Conservation (phyloP, 2,113 vertebrate species). For the Amphilophus citrinellus region DNA sequence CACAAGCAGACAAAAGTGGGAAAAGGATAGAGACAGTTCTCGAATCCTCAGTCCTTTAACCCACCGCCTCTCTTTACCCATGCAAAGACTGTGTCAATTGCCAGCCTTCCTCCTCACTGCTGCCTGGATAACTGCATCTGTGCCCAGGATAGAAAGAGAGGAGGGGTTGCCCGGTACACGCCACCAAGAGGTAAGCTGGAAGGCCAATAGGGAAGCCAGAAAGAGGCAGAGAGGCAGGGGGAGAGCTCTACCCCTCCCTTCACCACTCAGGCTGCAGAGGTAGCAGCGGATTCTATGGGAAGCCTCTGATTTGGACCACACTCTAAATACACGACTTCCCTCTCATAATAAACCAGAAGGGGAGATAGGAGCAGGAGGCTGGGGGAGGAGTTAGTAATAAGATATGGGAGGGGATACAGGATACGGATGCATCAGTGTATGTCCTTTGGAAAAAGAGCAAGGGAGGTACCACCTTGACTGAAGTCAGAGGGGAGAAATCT, state of each 20-base stretch:
- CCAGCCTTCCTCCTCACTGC: slow-evolving; percentile 45
- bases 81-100: slow-evolving; percentile 24
- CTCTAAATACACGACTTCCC: slow-evolving; percentile 34
- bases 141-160: slow-evolving; percentile 46
- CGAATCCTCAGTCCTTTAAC: slow-evolving; percentile 53
- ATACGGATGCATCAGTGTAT: slow-evolving; percentile 30
- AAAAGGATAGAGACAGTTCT: slow-evolving; percentile 2
- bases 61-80: slow-evolving; percentile 35
- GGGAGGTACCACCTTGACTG: slow-evolving; percentile 51
- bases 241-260: slow-evolving; percentile 46
- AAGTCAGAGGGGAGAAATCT: slow-evolving; percentile 27
- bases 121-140: slow-evolving; percentile 64
- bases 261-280: slow-evolving; percentile 33
- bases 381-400: slow-evolving; percentile 22
- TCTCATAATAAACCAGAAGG: not conserved
- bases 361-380: not conserved
- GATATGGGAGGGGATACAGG: slow-evolving; percentile 37
- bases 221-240: slow-evolving; percentile 29
- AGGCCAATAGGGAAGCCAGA: slow-evolving; percentile 51
- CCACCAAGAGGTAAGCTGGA: slow-evolving; percentile 59
- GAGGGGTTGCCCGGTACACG: slow-evolving; percentile 42
- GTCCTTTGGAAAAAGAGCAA: slow-evolving; percentile 43
- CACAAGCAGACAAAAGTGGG: not conserved
- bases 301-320: slow-evolving; percentile 35
- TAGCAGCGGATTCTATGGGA: slow-evolving; percentile 45